Base-by-base conservation (phyloP, 2,113 vertebrate genomes). In the Cheilinus undulatus region DNA sequence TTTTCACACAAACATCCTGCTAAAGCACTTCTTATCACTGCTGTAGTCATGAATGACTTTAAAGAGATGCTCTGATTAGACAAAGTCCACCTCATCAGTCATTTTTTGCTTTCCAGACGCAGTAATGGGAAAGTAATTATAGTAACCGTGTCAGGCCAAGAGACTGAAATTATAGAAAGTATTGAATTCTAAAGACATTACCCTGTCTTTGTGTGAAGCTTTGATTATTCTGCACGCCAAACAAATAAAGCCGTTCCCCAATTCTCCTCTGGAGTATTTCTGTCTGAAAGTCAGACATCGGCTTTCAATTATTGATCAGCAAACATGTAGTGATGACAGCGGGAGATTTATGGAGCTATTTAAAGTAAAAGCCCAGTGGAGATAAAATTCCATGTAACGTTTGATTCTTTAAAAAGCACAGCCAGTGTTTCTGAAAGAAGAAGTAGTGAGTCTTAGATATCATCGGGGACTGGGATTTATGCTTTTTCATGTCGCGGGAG, bases 301-400 rank as follows among this genome's bases (percentile, higher is more conserved):
- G 23, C 24, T 75, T 65, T 28, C 71, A 61, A 27, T 46, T 15
- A 54, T 56, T 28, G n/a, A 65, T 74, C 43, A 36, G 30, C 17
- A 26, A 42, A 34, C 3, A 19, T 32, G 58, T 1, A 11, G 28
- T 20, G 19, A 51, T 22, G 52, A 27, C 10, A 45, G 42, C 24
- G 5, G 0, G 19, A 36, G 26, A 32, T 61, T 42, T 30, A 54
- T 27, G n/a, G 50, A 38, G 56, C 26, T 11, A 32, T 65, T 77
- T 53, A 23, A 52, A 56, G 42, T 17, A 19, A 68, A 60, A 64
- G 12, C 27, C 36, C 24, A 0, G 13, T 3, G 22, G 24, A 54
- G 36, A 5, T n/a, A 17, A 23, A 52, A 66, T 64, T 30, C 46
- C 19, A 28, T 38, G 12, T n/a, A 7, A 27, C 60, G 7, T 40